These are phyloP conservation scores for Dendrocincla tyrannina DNA, from an alignment of 2,797 vertebrate species.

Conservation along the genomic window DNA sequence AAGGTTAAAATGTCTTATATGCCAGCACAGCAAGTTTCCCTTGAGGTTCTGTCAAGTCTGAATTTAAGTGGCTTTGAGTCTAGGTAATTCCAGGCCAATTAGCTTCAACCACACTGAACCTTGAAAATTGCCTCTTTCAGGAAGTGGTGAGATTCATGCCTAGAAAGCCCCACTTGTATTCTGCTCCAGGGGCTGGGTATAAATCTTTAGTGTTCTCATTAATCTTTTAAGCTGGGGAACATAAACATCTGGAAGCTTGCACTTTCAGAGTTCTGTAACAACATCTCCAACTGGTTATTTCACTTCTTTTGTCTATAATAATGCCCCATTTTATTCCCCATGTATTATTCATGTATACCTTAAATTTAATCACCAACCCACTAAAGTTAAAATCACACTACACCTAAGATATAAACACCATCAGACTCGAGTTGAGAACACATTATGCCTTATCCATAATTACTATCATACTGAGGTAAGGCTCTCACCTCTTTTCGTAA, in stretches of 20 bases:
- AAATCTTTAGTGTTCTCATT: slow-evolving; percentile 61
- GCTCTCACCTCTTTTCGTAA: slow-evolving; percentile 64
- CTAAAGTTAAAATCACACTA: slow-evolving; percentile 73
- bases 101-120: slow-evolving; percentile 19
- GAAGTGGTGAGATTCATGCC: slow-evolving; percentile 19
- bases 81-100: slow-evolving; percentile 52
- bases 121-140: slow-evolving; percentile 42
- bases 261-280: slow-evolving; percentile 57
- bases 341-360: slow-evolving; percentile 75
- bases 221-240: slow-evolving; percentile 61
- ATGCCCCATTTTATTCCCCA: slow-evolving; percentile 49
- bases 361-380: slow-evolving; percentile 75
- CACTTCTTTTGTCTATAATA: slow-evolving; percentile 59
- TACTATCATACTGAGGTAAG: slow-evolving; percentile 64
- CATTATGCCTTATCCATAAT: slow-evolving; percentile 72
- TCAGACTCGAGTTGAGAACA: slow-evolving; percentile 64
- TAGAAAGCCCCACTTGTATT: slow-evolving; percentile 47
- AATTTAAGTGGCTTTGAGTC: slow-evolving; percentile 43
- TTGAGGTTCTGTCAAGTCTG: not conserved
- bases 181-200: slow-evolving; percentile 40
- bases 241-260: slow-evolving; percentile 60
- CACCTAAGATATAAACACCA: slow-evolving; percentile 74
- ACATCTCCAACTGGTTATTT: slow-evolving; percentile 50
- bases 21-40: slow-evolving; percentile 5
- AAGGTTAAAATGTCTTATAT: slow-evolving; percentile 23